Evolutionary conservation across 2,888 invertebrate species (phyloP).

Genomic region (Nudaria mundana): DNA sequence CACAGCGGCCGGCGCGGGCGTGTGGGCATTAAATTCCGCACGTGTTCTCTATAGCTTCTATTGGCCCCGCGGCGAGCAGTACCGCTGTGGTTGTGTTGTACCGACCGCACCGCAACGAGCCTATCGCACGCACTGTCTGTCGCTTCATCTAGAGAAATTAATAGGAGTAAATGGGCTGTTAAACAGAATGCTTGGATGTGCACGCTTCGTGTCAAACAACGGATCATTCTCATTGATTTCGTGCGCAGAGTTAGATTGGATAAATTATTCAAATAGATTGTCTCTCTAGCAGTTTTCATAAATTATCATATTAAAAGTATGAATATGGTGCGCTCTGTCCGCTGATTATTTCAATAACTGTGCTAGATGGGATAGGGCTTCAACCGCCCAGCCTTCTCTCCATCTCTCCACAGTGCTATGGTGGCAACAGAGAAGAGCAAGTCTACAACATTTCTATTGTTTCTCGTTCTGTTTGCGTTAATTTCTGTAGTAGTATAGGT

Average conservation of each 20-base stretch:
- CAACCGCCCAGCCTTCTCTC: slow-evolving; percentile 5
- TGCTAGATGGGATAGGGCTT: too few species aligned
- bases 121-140: slow-evolving; percentile 12
- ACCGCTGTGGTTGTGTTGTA: too few species aligned
- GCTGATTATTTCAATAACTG: slow-evolving; percentile 10
- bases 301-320: too few species aligned
- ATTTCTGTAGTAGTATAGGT: too few species aligned
- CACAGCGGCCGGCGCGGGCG: slow-evolving; percentile 6
- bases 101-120: background rate
- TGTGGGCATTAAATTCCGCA: slow-evolving; percentile 4
- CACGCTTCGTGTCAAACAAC: slow-evolving; percentile 10
- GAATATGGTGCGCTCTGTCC: slow-evolving; percentile 1
- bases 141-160: slow-evolving; percentile 40
- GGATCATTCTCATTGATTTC: background rate
- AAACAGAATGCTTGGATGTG: slow-evolving; percentile 26
- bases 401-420: background rate
- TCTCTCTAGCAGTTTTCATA: slow-evolving; percentile 8
- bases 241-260: slow-evolving; percentile 2
- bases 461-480: too few species aligned
- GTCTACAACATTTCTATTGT: too few species aligned
- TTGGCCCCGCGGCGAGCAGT: too few species aligned
- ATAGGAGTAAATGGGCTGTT: slow-evolving; percentile 27
- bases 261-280: slow-evolving; percentile 12
- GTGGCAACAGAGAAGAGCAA: too few species aligned
- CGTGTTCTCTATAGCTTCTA: too few species aligned